Conservation (phyloP, 2,113 vertebrate species). For the Chloebia gouldiae region DNA sequence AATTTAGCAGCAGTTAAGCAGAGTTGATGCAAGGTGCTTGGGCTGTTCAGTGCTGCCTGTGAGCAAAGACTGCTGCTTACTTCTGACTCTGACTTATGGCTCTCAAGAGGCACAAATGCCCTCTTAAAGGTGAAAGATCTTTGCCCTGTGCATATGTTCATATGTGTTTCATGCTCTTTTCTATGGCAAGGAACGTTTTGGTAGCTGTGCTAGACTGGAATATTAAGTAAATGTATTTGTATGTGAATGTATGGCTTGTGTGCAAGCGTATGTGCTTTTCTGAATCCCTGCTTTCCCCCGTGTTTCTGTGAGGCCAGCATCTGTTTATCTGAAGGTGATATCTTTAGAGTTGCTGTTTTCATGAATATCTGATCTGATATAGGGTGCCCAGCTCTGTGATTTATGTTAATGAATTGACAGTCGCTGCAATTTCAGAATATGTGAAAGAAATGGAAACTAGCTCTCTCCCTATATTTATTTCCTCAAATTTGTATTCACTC, state of each 20-base stretch:
- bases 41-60: background rate
- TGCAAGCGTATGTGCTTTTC: background rate
- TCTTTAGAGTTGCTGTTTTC: background rate
- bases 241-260: background rate
- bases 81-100: background rate
- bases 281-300: rapidly evolving
- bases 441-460: background rate
- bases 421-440: background rate
- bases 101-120: background rate
- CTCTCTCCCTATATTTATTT: background rate
- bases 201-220: background rate
- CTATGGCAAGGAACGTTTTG: background rate
- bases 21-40: background rate
- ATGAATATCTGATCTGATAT: background rate
- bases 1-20: background rate
- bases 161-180: background rate
- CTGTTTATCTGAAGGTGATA: background rate
- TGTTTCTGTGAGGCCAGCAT: background rate
- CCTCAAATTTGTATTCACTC: background rate
- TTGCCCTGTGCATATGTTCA: background rate
- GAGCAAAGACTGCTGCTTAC: background rate
- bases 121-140: background rate
- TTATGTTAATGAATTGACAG: background rate
- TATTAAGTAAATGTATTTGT: background rate
- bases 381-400: background rate